A percentile compares a stretch with the other conserved stretches of the same genome.
phyloP scores from a whole-genome alignment of 2,797 vertebrate genomes.

The Balearica regulorum region DNA sequence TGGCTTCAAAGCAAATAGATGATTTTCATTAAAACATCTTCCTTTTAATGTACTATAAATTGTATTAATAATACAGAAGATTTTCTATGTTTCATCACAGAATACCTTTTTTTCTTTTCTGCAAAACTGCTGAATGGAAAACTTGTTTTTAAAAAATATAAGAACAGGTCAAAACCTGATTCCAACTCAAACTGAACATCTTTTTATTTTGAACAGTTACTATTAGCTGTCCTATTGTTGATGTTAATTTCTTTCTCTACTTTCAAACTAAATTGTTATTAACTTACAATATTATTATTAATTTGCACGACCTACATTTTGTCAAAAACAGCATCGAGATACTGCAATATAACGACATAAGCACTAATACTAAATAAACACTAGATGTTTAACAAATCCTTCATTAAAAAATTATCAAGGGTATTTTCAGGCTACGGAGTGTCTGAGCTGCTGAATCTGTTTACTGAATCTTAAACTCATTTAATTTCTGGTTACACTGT shows the following conservation, averaged over 20 bases:
- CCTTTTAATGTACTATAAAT: slow-evolving; percentile 2
- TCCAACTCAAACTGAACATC: neutral
- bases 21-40: slow-evolving; percentile 25
- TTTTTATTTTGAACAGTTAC: neutral
- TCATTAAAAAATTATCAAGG: neutral
- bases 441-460: neutral
- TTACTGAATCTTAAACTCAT: neutral
- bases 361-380: neutral
- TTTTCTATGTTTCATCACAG: neutral
- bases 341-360: neutral
- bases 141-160: neutral
- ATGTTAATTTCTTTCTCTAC: neutral
- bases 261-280: neutral
- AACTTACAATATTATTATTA: neutral
- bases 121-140: neutral
- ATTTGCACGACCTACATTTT: neutral
- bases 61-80: neutral
- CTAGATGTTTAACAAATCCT: neutral
- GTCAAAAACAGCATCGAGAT: neutral
- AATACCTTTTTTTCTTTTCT: neutral
- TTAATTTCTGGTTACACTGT: neutral
- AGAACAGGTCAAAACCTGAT: neutral
- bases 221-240: neutral
- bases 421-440: neutral
- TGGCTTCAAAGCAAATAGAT: slow-evolving; percentile 33